These are phyloP conservation scores for Zeus faber DNA, from an alignment of 2,113 vertebrate species.

Conservation along the genomic window DNA sequence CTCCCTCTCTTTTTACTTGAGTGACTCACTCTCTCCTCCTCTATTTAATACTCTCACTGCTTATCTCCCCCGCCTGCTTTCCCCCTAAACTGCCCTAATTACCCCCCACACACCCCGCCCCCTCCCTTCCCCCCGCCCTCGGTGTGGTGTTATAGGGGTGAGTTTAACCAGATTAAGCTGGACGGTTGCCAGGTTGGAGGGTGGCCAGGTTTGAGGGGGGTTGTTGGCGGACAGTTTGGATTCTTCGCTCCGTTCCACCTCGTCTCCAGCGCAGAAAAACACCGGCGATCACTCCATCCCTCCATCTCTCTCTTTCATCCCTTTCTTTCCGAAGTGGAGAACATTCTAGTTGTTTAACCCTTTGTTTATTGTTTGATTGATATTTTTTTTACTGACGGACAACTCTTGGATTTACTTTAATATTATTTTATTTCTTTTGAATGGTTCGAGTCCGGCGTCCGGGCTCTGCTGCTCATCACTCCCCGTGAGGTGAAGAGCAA, in stretches of 20 bases:
- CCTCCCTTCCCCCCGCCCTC: constrained; percentile 11
- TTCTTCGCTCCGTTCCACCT: constrained; percentile 53
- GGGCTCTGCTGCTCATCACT: too few species aligned
- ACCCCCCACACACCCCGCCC: background rate
- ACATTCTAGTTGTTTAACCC: too few species aligned
- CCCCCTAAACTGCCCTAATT: too few species aligned
- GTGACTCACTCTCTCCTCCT: background rate
- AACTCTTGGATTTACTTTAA: too few species aligned
- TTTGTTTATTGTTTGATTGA: too few species aligned
- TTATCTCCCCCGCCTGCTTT: too few species aligned
- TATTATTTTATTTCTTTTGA: too few species aligned
- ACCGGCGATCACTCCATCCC: constrained; percentile 41
- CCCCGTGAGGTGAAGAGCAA: too few species aligned
- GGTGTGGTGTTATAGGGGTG: constrained; percentile 51
- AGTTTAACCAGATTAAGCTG: constrained; percentile 70
- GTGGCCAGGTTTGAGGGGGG: constrained; percentile 17
- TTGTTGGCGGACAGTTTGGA: constrained; percentile 50
- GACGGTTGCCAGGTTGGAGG: constrained; percentile 54
- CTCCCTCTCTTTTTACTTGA: constrained; percentile 33
- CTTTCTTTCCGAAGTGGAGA: constrained; percentile 7
- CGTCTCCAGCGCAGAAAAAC: constrained; percentile 54
- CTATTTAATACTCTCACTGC: too few species aligned
- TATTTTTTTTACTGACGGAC: too few species aligned
- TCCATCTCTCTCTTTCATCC: constrained; percentile 28
- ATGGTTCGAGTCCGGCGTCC: too few species aligned